Base-by-base conservation (phyloP, 2,888 invertebrate species). In the Eugnorisma glareosa region DNA sequence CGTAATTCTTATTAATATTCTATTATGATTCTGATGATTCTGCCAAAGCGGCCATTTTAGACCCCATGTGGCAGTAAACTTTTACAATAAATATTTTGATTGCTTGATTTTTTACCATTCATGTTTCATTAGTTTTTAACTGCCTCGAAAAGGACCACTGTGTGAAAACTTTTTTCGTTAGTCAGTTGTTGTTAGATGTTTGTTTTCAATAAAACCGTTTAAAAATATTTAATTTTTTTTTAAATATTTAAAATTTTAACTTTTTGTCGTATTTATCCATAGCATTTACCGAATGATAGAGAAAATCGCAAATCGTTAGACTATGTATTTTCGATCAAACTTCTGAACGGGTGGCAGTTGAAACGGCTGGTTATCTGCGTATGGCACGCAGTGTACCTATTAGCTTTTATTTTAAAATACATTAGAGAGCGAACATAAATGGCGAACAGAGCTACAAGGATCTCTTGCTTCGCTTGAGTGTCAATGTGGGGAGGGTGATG, bases 351-450 rank as follows among this genome's bases (percentile, higher is more conserved):
- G 48, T 67, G 59, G n/a, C 35, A 21, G n/a, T 48, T 73, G 18
- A 73, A 64, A 73, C 35, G 48, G 40, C 35, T 28, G 13, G 48
- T 24, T 73, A 71, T 72, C 10, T 40, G 45, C 24, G 8, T 7
- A 43, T n/a, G 37, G 24, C 64, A 73, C 18, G 64, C 64, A 48
- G 40, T 48, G 40, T 48, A 48, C 31, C 24, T 7, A 40, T 15
- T 15, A 31, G 4, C n/a, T 24, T 59, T 67, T 1, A 5, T 35
- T 63, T 68, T 64, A 40, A 15, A 45, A 61, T 68, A 59, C 35
- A 82, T 35, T 72, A 7, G 15, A 54, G 40, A 70, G 54, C 43
- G 71, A 83, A 83, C 67, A 82, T n/a, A 75, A 63, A 83, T 83
- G 67, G 21, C 40, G 48, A 37, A 48, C 40, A n/a, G 48, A 31